Evolutionary conservation across 2,797 vertebrate genomes (phyloP), one percentile per base, ranked within the genome.

Genomic region (Sternarchorhynchus goeldii): DNA sequence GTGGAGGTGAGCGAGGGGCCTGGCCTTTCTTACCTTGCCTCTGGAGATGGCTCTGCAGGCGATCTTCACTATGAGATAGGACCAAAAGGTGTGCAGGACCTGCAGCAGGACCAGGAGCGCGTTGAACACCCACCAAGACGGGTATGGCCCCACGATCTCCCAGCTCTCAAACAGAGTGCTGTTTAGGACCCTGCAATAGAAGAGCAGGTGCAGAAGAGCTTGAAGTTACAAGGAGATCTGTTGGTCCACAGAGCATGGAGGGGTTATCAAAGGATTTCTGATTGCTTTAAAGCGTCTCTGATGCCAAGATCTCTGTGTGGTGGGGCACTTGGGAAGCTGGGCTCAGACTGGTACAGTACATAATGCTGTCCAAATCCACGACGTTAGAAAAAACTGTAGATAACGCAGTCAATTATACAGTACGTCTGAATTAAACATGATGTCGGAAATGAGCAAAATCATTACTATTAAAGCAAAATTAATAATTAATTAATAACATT

Each of bases 41-140:
- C 94, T 98, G 79, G 94, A 95, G 90, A 99, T 88, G 87, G 96
- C 96, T 94, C 93, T 94, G 88, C 94, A 98, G 72, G 95, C 93
- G 81, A 94, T 90, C 91, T 96, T 97, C 90, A 98, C 82, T 88
- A 99, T 96, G 90, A 99, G 91, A 89, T 97, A 99, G 79, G 97
- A 96, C 98, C 98, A 99, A 90, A 97, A 94, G 78, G 94, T 95
- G 89, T 98, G 95, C 78, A 99, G 90, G 16, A 94, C 91, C 91
- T 97, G 96, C 88, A 99, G 90, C 88, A 96, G 83, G 56, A 96
- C 85, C 79, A 99, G 94, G 82, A 99, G 93, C 78, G 94, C 84
- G 70, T 97, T 96, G 89, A 99, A 96, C 86, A 99, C 90, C 95
- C 96, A 98, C 92, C 96, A 96, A 86, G 97, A 97, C 5, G 98